Evolutionary conservation across 2,113 vertebrate species (phyloP), one percentile per base, ranked within the genome.

Genomic region (Mobula hypostoma): DNA sequence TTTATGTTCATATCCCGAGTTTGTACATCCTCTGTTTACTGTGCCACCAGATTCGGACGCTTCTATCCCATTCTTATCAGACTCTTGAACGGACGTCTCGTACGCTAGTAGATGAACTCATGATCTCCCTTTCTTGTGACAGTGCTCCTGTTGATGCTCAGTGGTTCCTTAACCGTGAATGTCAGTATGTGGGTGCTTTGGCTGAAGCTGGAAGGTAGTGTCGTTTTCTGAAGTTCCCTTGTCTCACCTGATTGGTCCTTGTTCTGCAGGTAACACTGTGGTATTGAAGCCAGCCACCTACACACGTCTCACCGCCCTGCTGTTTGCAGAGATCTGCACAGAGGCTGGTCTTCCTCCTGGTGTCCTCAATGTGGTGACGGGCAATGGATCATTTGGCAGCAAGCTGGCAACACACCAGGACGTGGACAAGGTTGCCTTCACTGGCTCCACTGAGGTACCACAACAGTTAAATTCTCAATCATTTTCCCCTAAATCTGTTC

Each of bases 251-350:
- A 72, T 7, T 15, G 0, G 12, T 32, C 32, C 5, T 40, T 87
- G 4, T 14, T 36, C 94, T 94, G 5, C 94, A 97, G 97, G 97
- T 83, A 97, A 97, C 94, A 96, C 96, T 0, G 95, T 96, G 61
- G 96, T 97, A 63, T 94, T 95, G 66, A 95, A 96, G 0, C 95
- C 95, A 0, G 95, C 95, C 36, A 94, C 95, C 17, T 94, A 94
- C 0, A 94, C 95, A 68, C 95, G 95, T 12, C 95, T 95, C 0
- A 95, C 96, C 0, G 95, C 96, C 9, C 96, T 97, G 19, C 95
- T 97, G 11, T 94, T 97, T 94, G 96, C 97, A 7, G 96, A 97
- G 95, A 95, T 96, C 94, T 96, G 96, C 2, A 94, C 95, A 21
- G 96, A 97, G 68, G 95, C 96, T 0, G 96, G 95, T 8, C 1